These are phyloP conservation scores for Melanchra persicariae DNA, from an alignment of 2,888 invertebrate genomes.

Conservation along the genomic window DNA sequence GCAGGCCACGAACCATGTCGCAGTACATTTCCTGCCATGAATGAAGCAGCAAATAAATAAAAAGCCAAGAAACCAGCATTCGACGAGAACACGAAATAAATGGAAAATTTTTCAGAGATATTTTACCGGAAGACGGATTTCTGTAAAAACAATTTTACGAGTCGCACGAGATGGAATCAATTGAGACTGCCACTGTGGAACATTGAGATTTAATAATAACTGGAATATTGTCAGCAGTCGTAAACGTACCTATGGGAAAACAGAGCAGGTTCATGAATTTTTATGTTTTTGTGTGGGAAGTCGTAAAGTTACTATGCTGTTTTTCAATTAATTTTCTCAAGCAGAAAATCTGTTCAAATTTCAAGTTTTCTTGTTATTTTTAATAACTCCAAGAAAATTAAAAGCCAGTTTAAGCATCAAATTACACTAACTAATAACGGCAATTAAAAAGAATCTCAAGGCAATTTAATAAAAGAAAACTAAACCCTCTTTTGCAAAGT, in stretches of 20 bases:
- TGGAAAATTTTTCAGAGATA: slow-evolving; percentile 24
- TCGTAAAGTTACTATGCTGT: no score
- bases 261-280: slow-evolving; percentile 5
- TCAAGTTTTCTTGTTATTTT: background rate
- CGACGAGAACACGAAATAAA: slow-evolving; percentile 26
- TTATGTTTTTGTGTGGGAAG: background rate
- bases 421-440: background rate
- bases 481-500: slow-evolving; percentile 9
- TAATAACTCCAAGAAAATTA: background rate
- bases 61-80: background rate
- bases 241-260: background rate
- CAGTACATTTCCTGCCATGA: slow-evolving; percentile 29
- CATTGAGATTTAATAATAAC: slow-evolving; percentile 18
- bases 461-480: background rate
- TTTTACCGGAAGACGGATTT: slow-evolving; percentile 12
- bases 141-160: slow-evolving; percentile 34
- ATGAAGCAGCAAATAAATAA: slow-evolving; percentile 19
- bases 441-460: background rate
- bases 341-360: no score
- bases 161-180: slow-evolving; percentile 17
- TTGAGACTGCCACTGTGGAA: slow-evolving; percentile 6
- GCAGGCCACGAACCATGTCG: background rate
- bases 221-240: background rate
- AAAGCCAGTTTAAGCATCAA: background rate
- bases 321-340: no score